A percentile compares a stretch with the other conserved stretches of the same genome.
Conservation (phyloP, 1,140 invertebrate genomes). For the Sogatella furcifera region DNA sequence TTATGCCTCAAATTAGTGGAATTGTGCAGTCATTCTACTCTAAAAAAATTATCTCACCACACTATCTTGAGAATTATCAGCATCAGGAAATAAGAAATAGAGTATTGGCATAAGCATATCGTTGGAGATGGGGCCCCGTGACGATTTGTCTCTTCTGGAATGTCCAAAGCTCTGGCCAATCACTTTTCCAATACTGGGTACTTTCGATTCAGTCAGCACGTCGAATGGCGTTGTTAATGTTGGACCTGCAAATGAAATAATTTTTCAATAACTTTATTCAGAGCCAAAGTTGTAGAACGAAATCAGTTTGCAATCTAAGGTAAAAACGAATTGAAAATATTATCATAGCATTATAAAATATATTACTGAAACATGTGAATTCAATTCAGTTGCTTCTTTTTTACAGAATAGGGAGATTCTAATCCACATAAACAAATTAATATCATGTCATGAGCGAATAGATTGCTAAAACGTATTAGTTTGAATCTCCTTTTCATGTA, state of each 20-base stretch:
- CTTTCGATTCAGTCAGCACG: slow-evolving; percentile 42
- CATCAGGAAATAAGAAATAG: slow-evolving; percentile 83
- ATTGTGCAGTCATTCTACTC: too few relatives aligned
- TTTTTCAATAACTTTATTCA: slow-evolving; percentile 16
- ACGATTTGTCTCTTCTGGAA: slow-evolving; percentile 20
- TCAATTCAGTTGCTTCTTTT: too few relatives aligned
- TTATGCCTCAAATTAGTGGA: too few relatives aligned
- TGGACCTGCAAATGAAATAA: neutral
- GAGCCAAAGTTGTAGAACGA: slow-evolving; percentile 21
- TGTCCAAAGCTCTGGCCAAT: slow-evolving; percentile 9
- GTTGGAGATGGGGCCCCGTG: slow-evolving; percentile 61
- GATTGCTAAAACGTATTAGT: too few relatives aligned
- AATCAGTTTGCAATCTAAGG: too few relatives aligned
- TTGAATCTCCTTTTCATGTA: too few relatives aligned
- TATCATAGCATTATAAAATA: too few relatives aligned
- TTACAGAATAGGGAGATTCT: too few relatives aligned
- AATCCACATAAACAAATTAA: too few relatives aligned
- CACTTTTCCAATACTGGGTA: slow-evolving; percentile 39
- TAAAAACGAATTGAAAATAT: too few relatives aligned
- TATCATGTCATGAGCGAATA: too few relatives aligned
- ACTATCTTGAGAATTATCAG: slow-evolving; percentile 68
- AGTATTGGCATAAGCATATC: slow-evolving; percentile 65
- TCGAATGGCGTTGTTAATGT: slow-evolving; percentile 36
- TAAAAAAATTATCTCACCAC: slow-evolving; percentile 23
- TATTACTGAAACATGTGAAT: too few relatives aligned